Base-by-base conservation (phyloP, 2,113 vertebrate species). In the Circaetus cinerascens region DNA sequence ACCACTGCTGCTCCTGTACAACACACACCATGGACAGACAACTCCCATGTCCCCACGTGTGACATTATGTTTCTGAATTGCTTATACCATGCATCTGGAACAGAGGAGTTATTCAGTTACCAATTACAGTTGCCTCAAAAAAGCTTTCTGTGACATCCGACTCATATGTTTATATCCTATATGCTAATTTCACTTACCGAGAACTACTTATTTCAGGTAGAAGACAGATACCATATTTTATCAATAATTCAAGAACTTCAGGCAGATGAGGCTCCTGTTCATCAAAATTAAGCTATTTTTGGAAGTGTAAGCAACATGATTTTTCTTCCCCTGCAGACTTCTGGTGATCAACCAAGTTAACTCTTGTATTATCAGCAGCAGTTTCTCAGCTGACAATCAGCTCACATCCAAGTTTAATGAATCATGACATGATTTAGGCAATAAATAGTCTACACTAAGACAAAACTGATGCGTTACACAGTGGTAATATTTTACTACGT, bases 211-310 rank as follows among this genome's bases (percentile, higher is more conserved):
- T 0, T 72, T 46, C n/a, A 67, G n/a, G 30, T 69, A 62, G 21
- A 56, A 68, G 36, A 83, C 19, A 57, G 10, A 73, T 64, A 85
- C 13, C 6, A 8, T 17, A 43, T 57, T 92, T 88, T 83, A 83
- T 79, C 45, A 91, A 34, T 51, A 80, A 77, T 67, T 91, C 32
- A 81, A 67, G 56, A 94, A 55, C 41, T 66, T 48, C 59, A 73
- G 81, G 48, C 60, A 95, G 43, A 43, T 79, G 34, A 79, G 15
- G 43, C n/a, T 75, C 48, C 69, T 56, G 43, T 72, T 85, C 43
- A 73, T 74, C 66, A 79, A 72, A 80, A 78, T 59, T 36, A 83
- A 94, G 50, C 67, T 93, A 69, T 86, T 95, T 90, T 21, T 90
- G 40, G 36, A 60, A 88, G 19, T 7, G 1, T 48, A 68, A 89